Evolutionary conservation across 1,140 invertebrate genomes (phyloP), one percentile per base, ranked within the genome.

Genomic region (Melitaea cinxia): DNA sequence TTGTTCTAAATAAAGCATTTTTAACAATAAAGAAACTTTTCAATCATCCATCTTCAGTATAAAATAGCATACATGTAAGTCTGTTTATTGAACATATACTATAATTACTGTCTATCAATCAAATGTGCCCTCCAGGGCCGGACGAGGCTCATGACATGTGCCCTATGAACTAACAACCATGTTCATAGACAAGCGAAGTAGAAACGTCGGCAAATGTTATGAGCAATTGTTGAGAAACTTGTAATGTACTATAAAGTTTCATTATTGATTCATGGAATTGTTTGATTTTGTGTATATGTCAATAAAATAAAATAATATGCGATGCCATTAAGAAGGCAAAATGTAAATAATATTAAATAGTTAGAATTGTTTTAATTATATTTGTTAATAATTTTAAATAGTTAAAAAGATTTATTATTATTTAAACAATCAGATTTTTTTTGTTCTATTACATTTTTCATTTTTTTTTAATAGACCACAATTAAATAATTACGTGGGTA

Each of bases 41-140:
- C 2, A 21, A 47, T n/a, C n/a, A n/a, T 21, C n/a, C 21, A 10
- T 23, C 19, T 23, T 23, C 19, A 47, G 19, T 47, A 17, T n/a
- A 47, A 47, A 45, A 4, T 9, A 39, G 19, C 17, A 9, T 24
- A 21, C 42, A 23, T 23, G 7, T 47, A 28, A 55, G n/a, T 10
- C 39, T 9, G 24, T 47, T 55, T 21, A 23, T 28, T 35, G 54
- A 57, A 39, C 45, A 57, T 65, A 64, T 57, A 30, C 37, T 28
- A 50, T 56, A 50, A 69, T 55, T 64, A 69, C 35, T 49, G 49
- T 37, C 55, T 61, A 69, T 69, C 67, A 60, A 69, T 69, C 67
- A 69, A 7, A 52, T 39, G 61, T 28, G 67, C 67, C 60, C 66
- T 64, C 60, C 54, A 61, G 55, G 67, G 28, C 61, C 59, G 52